Conservation (phyloP, 2,888 invertebrate genomes). For the Elysia crispata region DNA sequence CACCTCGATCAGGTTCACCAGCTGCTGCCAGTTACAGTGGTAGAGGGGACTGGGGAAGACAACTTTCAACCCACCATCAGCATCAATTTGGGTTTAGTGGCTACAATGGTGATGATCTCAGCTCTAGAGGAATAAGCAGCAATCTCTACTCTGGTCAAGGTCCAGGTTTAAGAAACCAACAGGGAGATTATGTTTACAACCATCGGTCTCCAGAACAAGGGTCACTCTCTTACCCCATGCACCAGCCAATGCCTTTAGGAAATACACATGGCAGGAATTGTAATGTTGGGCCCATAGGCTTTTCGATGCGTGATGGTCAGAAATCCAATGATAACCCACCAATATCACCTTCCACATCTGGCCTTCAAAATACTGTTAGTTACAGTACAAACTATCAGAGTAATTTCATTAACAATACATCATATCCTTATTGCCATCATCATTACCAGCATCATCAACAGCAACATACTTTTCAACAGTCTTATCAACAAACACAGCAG, state of each 20-base stretch:
- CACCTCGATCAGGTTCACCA: conserved; percentile 24
- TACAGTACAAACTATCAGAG: no score
- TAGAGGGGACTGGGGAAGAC: conserved; percentile 34
- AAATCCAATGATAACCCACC: no score
- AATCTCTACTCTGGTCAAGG: neutral
- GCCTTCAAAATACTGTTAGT: no score
- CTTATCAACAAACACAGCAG: neutral
- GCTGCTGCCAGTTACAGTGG: conserved; percentile 11
- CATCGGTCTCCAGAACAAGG: conserved; percentile 9
- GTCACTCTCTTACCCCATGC: conserved; percentile 5
- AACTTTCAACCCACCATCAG: conserved; percentile 23
- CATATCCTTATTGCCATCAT: neutral
- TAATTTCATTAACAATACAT: no score
- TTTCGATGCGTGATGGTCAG: no score
- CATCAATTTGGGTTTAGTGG: no score
- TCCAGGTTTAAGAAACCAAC: conserved; percentile 22
- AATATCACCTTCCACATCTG: no score
- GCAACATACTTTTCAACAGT: conserved; percentile 16
- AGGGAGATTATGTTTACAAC: neutral
- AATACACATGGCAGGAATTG: neutral
- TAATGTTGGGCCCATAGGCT: no score
- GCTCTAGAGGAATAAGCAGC: neutral
- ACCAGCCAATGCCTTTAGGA: conserved; percentile 26
- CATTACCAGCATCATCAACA: conserved; percentile 38
- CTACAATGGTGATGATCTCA: no score